These are phyloP conservation scores for Andrena hattorfiana DNA, from an alignment of 2,888 invertebrate species.

Conservation along the genomic window DNA sequence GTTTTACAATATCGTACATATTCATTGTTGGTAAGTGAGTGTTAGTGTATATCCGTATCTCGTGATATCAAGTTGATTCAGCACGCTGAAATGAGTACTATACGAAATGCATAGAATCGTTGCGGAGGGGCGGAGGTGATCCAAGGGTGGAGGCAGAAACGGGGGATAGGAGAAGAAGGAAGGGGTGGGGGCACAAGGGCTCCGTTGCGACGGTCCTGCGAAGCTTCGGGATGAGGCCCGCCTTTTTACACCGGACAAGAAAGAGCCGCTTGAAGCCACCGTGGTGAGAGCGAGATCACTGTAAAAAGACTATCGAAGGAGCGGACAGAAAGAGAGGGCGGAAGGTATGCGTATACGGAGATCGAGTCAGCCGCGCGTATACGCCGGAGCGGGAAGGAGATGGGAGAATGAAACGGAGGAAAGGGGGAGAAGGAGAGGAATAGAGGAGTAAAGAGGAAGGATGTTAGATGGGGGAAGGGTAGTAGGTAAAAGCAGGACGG, in stretches of 20 bases:
- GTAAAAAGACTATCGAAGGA: slow-evolving; percentile 59
- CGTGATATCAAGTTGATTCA: slow-evolving; percentile 51
- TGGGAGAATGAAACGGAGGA: slow-evolving; percentile 15
- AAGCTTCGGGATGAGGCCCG: slow-evolving; percentile 73
- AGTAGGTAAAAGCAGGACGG: slow-evolving; percentile 54
- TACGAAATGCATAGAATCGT: slow-evolving; percentile 22
- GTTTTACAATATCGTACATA: no score
- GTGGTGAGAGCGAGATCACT: slow-evolving; percentile 61
- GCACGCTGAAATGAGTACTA: slow-evolving; percentile 39
- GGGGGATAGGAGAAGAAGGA: slow-evolving; percentile 21
- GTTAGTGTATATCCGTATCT: neutral
- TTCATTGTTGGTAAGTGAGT: no score
- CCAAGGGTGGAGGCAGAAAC: neutral
- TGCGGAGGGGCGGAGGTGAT: neutral
- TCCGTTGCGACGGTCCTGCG: slow-evolving; percentile 74
- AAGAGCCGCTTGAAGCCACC: slow-evolving; percentile 69
- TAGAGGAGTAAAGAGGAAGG: slow-evolving; percentile 55
- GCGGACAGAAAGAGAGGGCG: slow-evolving; percentile 48
- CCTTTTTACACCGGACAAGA: slow-evolving; percentile 80
- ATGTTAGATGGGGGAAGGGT: slow-evolving; percentile 42
- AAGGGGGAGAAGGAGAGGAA: slow-evolving; percentile 41
- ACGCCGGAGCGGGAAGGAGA: slow-evolving; percentile 43
- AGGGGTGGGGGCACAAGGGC: slow-evolving; percentile 43
- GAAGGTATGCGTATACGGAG: slow-evolving; percentile 19
- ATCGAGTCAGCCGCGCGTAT: slow-evolving; percentile 26